Evolutionary conservation across 2,888 invertebrate species (phyloP).

Genomic region (Polyploca ridens): DNA sequence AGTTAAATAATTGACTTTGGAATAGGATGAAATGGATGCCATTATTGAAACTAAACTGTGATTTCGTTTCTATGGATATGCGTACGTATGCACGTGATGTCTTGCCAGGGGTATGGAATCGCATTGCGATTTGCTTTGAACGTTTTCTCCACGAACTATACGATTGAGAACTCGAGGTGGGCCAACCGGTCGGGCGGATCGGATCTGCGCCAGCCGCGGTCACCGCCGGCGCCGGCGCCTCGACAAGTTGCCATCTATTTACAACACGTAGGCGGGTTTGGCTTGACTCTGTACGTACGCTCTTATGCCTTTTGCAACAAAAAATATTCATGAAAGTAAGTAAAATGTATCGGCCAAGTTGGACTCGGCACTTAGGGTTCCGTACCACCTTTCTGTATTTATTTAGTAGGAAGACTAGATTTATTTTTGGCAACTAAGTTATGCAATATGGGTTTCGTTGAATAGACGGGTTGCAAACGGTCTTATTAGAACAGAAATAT

Average conservation of each 20-base stretch:
- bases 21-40: too few relatives aligned
- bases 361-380: too few relatives aligned
- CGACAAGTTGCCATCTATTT: background rate
- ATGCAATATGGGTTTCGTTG: too few relatives aligned
- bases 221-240: background rate
- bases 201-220: slow-evolving; percentile 7
- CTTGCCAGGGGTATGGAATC: background rate
- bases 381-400: too few relatives aligned
- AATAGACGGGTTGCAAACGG: too few relatives aligned
- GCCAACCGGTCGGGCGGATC: slow-evolving; percentile 6
- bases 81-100: background rate
- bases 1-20: background rate
- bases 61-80: background rate
- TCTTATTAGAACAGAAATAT: too few relatives aligned
- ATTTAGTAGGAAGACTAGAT: background rate
- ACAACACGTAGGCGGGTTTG: background rate
- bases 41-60: background rate
- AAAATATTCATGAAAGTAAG: background rate
- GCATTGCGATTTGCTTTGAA: slow-evolving; percentile 5
- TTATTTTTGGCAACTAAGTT: too few relatives aligned
- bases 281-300: background rate
- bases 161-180: slow-evolving; percentile 4
- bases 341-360: too few relatives aligned
- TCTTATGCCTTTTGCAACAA: background rate
- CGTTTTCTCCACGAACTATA: background rate